Percentiles rank a stretch among this genome's conserved stretches.
These are phyloP conservation scores for Nebria salina DNA, from an alignment of 2,888 invertebrate genomes.

Conservation along the genomic window DNA sequence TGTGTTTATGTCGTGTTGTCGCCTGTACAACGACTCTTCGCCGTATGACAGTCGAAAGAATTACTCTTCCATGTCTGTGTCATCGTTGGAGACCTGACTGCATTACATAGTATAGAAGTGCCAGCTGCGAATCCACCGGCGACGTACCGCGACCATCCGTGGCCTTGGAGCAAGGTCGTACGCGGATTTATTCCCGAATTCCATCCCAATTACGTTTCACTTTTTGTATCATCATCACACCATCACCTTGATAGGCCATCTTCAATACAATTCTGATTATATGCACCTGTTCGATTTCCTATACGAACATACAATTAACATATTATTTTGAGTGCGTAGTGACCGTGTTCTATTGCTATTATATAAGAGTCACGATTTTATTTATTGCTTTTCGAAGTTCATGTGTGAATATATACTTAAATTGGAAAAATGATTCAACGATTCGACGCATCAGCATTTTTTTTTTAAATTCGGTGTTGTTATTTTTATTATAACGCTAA, in stretches of 20 bases:
- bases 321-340: neutral
- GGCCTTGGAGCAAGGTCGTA: constrained; percentile 49
- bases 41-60: neutral
- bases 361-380: constrained; percentile 7
- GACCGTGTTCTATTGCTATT: constrained; percentile 17
- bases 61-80: neutral
- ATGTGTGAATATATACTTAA: neutral
- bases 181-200: constrained; percentile 41
- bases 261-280: constrained; percentile 9
- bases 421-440: neutral
- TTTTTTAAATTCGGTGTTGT: neutral
- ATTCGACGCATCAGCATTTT: neutral
- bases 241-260: constrained; percentile 17
- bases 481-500: too few species aligned
- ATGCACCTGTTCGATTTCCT: constrained; percentile 20
- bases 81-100: neutral
- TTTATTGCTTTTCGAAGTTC: constrained; percentile 15
- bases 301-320: neutral
- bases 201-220: constrained; percentile 39
- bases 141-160: constrained; percentile 12
- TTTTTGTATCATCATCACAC: neutral
- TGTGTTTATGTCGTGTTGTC: neutral
- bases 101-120: neutral
- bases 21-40: neutral
- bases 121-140: neutral